Percentiles rank a stretch among this genome's conserved stretches.
Conservation (phyloP, 23 tunicate species). For the Trididemnum miniatum region DNA sequence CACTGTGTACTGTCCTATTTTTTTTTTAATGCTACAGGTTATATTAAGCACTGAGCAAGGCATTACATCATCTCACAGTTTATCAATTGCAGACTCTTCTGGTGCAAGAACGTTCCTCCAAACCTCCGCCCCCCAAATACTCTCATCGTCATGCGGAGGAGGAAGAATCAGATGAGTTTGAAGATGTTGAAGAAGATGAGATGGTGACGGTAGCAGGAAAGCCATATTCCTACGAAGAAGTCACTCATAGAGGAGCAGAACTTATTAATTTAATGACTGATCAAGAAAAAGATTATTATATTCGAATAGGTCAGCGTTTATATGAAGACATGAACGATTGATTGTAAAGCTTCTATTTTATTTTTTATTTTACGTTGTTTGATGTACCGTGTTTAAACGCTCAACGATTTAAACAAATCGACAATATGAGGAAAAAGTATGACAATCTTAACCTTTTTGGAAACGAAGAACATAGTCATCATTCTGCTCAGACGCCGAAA, state of each 20-base stretch:
- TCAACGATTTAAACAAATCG: no score
- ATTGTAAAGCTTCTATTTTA: no score
- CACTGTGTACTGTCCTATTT: no score
- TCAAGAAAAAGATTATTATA: conserved; percentile 65
- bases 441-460: no score
- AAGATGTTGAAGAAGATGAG: conserved; percentile 69
- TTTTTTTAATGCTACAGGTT: no score
- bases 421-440: no score
- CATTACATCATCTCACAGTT: no score
- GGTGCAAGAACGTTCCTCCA: conserved; percentile 56
- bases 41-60: no score
- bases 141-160: conserved; percentile 27
- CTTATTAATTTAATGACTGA: conserved; percentile 71
- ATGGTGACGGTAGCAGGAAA: conserved; percentile 76
- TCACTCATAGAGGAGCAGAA: conserved; percentile 50
- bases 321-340: conserved; percentile 83
- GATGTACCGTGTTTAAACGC: no score
- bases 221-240: conserved; percentile 74
- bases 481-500: no score
- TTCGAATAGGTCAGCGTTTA: conserved; percentile 69
- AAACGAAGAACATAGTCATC: no score
- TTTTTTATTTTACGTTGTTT: no score
- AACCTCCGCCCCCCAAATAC: conserved; percentile 9
- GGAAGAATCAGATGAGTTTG: conserved; percentile 57
- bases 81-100: conserved; percentile 46